Percentiles rank a stretch among this genome's conserved stretches.
Conservation (phyloP, 2,888 invertebrate genomes). For the Apamea epomidion region DNA sequence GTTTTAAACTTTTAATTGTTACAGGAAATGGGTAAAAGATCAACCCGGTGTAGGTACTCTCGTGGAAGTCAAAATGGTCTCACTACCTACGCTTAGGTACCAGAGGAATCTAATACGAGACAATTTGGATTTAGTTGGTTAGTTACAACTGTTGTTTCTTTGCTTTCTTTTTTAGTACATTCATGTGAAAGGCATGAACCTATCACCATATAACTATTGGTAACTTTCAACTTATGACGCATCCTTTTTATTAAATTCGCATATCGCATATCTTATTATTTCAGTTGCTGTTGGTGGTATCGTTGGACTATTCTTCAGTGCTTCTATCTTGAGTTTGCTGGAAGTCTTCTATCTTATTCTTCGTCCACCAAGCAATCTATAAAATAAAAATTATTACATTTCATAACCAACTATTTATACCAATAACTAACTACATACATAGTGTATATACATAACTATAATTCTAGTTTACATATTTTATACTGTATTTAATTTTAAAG, state of each 20-base stretch:
- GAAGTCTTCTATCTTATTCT: slow-evolving; percentile 90
- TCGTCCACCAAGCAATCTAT: slow-evolving; percentile 37
- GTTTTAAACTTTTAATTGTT: slow-evolving; percentile 33
- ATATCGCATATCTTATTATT: slow-evolving; percentile 63
- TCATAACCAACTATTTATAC: not conserved
- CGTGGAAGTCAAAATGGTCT: slow-evolving; percentile 80
- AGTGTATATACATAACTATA: not conserved
- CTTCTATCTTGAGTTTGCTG: slow-evolving; percentile 91
- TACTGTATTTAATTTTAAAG: not conserved
- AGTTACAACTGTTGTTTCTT: slow-evolving; percentile 20
- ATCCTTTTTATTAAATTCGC: not conserved
- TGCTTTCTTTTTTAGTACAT: not conserved
- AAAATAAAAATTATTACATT: slow-evolving; percentile 13
- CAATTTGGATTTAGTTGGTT: slow-evolving; percentile 92
- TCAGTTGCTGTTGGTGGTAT: slow-evolving; percentile 92
- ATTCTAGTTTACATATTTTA: not conserved
- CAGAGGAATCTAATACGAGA: slow-evolving; percentile 92
- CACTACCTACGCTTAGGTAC: slow-evolving; percentile 91
- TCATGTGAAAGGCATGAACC: slow-evolving; percentile 17
- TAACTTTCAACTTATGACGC: slow-evolving; percentile 1
- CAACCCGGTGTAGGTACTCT: slow-evolving; percentile 64
- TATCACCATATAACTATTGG: slow-evolving; percentile 20
- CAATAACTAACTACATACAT: not conserved
- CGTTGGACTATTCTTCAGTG: slow-evolving; percentile 91
- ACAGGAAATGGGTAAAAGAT: slow-evolving; percentile 64